These are phyloP conservation scores for Hydropsyche betteni DNA, from an alignment of 2,888 invertebrate species.

Conservation along the genomic window DNA sequence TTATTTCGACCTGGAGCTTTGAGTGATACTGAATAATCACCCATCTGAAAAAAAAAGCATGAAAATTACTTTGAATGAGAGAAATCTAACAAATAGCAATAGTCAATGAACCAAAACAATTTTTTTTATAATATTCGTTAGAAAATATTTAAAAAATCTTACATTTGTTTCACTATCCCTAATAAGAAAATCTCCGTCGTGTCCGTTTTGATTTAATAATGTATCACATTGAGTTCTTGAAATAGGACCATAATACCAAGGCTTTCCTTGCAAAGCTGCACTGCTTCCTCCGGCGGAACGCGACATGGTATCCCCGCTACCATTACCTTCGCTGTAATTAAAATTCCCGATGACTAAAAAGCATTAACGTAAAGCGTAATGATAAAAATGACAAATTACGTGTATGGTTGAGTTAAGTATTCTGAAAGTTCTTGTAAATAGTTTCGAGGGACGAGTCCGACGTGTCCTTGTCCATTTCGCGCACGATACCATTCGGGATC, in stretches of 20 bases:
- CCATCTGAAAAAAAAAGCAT: conserved; percentile 85
- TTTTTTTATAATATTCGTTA: no score
- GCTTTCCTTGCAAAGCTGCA: conserved; percentile 75
- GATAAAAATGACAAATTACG: conserved; percentile 59
- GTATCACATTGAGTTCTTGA: conserved; percentile 96
- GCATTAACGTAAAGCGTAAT: not conserved
- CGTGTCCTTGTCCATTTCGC: conserved; percentile 89
- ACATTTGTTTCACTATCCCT: conserved; percentile 99
- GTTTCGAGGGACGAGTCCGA: conserved; percentile 95
- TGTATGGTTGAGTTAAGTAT: conserved; percentile 86
- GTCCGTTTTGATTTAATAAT: conserved; percentile 92
- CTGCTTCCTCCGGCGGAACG: conserved; percentile 68
- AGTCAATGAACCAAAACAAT: no score
- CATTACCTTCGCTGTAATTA: conserved; percentile 58
- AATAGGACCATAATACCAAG: conserved; percentile 98
- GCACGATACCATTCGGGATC: conserved; percentile 99
- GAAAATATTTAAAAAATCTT: conserved; percentile 60
- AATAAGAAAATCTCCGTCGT: conserved; percentile 98
- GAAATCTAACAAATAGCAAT: no score
- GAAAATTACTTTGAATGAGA: no score
- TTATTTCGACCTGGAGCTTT: conserved; percentile 98
- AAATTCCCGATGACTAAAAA: no score
- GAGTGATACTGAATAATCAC: conserved; percentile 97
- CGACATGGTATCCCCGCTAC: conserved; percentile 53
- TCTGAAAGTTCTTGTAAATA: conserved; percentile 92